Evolutionary conservation across 2,888 invertebrate genomes (phyloP).

Genomic region (Yponomeuta plumbellus): DNA sequence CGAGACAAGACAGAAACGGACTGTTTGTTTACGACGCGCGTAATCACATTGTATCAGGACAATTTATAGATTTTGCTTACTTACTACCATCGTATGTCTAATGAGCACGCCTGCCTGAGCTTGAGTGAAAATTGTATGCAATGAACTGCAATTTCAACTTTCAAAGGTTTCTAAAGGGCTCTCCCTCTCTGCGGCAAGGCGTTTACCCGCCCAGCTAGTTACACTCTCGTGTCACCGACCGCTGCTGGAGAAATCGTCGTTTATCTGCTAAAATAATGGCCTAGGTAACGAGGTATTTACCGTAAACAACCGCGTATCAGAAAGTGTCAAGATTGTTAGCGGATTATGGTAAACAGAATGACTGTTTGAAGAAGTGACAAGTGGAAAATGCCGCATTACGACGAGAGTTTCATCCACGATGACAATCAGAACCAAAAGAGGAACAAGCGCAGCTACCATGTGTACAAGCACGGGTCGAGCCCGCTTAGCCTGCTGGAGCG

Average conservation of each 20-base stretch:
- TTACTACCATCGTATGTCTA: background rate
- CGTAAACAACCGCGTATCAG: background rate
- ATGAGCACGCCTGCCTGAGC: conserved; percentile 7
- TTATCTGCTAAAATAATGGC: conserved; percentile 1
- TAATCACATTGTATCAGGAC: conserved; percentile 1
- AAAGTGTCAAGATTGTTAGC: background rate
- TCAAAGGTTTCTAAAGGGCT: conserved; percentile 63
- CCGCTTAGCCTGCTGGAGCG: conserved; percentile 51
- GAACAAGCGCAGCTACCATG: conserved; percentile 71
- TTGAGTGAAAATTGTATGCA: conserved; percentile 27
- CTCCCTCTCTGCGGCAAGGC: conserved; percentile 44
- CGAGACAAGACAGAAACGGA: conserved; percentile 11
- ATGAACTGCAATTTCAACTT: conserved; percentile 44
- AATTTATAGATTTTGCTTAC: conserved; percentile 5
- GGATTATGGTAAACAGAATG: background rate
- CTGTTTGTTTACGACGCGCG: conserved; percentile 11
- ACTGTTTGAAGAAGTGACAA: background rate
- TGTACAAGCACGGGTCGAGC: conserved; percentile 64
- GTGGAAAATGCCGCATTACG: conserved; percentile 69
- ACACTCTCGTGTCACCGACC: conserved; percentile 11
- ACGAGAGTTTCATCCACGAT: conserved; percentile 69
- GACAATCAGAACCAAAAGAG: conserved; percentile 68
- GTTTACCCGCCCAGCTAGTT: conserved; percentile 30
- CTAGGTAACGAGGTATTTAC: background rate
- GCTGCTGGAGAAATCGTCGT: conserved; percentile 12